Evolutionary conservation across 2,797 vertebrate genomes (phyloP).

Genomic region (Sparidentex hasta): DNA sequence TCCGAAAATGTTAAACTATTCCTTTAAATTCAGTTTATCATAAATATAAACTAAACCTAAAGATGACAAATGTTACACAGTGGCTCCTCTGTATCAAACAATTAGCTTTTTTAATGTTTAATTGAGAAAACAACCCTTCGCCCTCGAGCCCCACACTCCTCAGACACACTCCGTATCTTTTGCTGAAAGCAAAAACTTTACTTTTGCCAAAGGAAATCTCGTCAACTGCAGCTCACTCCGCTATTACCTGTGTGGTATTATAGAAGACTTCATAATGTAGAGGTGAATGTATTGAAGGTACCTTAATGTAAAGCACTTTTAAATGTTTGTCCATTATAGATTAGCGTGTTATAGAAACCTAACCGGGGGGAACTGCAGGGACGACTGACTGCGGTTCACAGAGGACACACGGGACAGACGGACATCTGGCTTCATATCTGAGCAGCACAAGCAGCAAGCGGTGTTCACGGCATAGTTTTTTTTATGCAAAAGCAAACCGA

Average conservation of each 20-base stretch:
- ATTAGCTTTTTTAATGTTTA: not conserved
- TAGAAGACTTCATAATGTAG: constrained; percentile 70
- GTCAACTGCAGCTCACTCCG: constrained; percentile 58
- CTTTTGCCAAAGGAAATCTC: constrained; percentile 56
- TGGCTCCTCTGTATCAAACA: not conserved
- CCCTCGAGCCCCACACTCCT: constrained; percentile 57
- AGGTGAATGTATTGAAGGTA: constrained; percentile 83
- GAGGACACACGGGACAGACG: constrained; percentile 49
- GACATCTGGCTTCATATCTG: constrained; percentile 30
- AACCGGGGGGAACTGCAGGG: constrained; percentile 46
- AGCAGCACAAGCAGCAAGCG: constrained; percentile 61
- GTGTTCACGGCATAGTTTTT: constrained; percentile 32
- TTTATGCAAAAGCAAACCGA: constrained; percentile 53
- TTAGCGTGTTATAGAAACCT: constrained; percentile 60
- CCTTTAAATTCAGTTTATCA: not conserved
- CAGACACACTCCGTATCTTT: constrained; percentile 55
- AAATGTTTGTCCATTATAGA: constrained; percentile 75
- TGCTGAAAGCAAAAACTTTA: constrained; percentile 51
- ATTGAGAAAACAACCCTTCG: constrained; percentile 23
- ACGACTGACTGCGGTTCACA: constrained; percentile 31
- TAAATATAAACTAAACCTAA: not conserved
- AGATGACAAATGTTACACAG: not conserved
- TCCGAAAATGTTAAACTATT: not conserved
- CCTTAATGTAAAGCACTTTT: constrained; percentile 87
- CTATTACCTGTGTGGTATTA: constrained; percentile 70